A percentile compares a stretch with the other conserved stretches of the same genome.
Conservation (phyloP, 2,888 invertebrate genomes). For the Corbicula japonica region DNA sequence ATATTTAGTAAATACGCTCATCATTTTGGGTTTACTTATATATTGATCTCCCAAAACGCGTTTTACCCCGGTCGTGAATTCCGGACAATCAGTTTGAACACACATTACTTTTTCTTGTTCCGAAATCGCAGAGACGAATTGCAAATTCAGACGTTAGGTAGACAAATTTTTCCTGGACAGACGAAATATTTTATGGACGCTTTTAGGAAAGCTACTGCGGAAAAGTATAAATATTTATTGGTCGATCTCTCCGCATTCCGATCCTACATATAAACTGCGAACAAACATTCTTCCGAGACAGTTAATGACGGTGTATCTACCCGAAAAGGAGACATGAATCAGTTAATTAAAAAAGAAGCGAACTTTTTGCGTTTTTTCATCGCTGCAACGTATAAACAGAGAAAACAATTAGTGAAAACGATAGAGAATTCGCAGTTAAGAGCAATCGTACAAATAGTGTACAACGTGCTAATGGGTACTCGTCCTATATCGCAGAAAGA, state of each 20-base stretch:
- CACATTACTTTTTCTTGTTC: conserved; percentile 52
- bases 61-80: conserved; percentile 39
- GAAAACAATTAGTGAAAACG: conserved; percentile 22
- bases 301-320: conserved; percentile 31
- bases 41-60: conserved; percentile 42
- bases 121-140: conserved; percentile 50
- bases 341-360: conserved; percentile 15
- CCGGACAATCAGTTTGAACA: conserved; percentile 56
- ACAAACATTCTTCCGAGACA: conserved; percentile 47
- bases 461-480: conserved; percentile 32
- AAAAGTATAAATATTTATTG: conserved; percentile 48
- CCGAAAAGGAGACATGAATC: conserved; percentile 24
- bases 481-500: neutral
- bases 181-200: conserved; percentile 40
- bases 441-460: too few relatives aligned
- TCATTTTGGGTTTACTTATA: conserved; percentile 35
- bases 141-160: conserved; percentile 49
- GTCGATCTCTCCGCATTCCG: conserved; percentile 51
- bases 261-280: conserved; percentile 48
- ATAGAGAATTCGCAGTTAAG: too few relatives aligned
- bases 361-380: conserved; percentile 22
- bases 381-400: conserved; percentile 9
- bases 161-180: conserved; percentile 39
- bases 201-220: conserved; percentile 40
- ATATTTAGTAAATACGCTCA: too few relatives aligned